Conservation (phyloP, 2,113 vertebrate species). For the Mobula hypostoma region DNA sequence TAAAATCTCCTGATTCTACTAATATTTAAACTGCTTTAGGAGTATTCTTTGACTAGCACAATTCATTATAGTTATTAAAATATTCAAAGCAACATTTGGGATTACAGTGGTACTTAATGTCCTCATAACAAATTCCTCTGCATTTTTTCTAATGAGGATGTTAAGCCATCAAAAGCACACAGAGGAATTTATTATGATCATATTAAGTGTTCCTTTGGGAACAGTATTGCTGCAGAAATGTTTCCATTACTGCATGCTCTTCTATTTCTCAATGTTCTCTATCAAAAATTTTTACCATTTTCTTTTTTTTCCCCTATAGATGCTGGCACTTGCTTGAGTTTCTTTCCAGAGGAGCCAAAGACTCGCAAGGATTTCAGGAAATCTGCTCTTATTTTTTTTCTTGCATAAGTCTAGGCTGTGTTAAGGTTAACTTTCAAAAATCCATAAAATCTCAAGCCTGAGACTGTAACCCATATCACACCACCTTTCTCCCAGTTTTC, state of each 20-base stretch:
- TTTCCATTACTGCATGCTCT: neutral
- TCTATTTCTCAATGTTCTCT: neutral
- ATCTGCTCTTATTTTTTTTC: neutral
- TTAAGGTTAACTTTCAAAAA: too few species aligned
- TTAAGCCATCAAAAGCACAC: neutral
- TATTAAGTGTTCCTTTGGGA: neutral
- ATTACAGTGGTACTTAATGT: neutral
- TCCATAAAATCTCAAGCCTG: neutral
- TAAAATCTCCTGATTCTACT: neutral
- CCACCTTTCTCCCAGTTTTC: neutral
- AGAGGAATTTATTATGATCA: neutral
- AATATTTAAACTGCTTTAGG: neutral
- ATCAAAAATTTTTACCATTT: neutral
- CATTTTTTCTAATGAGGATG: neutral
- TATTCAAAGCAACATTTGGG: neutral
- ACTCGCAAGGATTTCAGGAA: neutral
- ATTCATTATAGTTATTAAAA: neutral
- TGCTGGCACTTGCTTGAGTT: neutral
- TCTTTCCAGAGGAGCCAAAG: neutral
- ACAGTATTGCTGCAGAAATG: neutral
- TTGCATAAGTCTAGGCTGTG: neutral
- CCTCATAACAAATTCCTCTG: constrained; percentile 20
- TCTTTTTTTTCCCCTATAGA: neutral
- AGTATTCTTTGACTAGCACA: neutral
- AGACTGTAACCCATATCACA: neutral